Evolutionary conservation across 2,797 vertebrate genomes (phyloP), one percentile per base, ranked within the genome.

Genomic region (Glossophaga mutica): DNA sequence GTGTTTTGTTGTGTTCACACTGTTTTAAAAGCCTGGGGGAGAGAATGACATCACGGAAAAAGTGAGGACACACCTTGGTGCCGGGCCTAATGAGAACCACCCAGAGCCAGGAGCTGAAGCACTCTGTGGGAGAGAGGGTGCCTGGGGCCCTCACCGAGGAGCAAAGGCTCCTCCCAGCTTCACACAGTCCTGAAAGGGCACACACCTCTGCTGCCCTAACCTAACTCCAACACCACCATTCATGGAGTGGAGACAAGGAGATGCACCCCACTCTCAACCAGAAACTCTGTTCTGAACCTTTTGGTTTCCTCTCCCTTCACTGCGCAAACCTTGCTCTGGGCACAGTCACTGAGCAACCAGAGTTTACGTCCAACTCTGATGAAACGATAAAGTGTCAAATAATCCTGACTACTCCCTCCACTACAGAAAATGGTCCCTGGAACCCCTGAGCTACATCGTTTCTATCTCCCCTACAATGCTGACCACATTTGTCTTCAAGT

Each of bases 1-100:
- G n/a, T 68, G 46, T 39, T 71, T 32, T 44, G 34, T n/a, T 68
- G 59, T 55, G 39, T 34, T 73, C 42, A 37, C 52, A 14, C 59
- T 59, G 18, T 91, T 93, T 93, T 84, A 70, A 86, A 87, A 93
- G 74, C 70, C 29, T 46, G 26, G 39, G 32, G 44, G 74, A 65
- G 67, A 87, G 6, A 74, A 65, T 79, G 71, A 96, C 44, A 67
- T 88, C 78, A 88, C 0, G 2, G 87, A 67, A 76, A 82, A 92
- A 89, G 68, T 48, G 46, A 91, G 22, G 65, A 74, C 57, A 39
- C 6, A 18, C 70, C 37, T 86, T 32, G 21, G 48, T 55, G 88
- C 29, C 0, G 15, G 90, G 50, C 44, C 67, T 50, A 57, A 73
- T 50, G 77, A 94, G 55, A 90, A 87, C 79, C 70, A 62, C 48